These are phyloP conservation scores for Leptobrachium ailaonicum DNA, from an alignment of 2,113 vertebrate species.

Conservation along the genomic window DNA sequence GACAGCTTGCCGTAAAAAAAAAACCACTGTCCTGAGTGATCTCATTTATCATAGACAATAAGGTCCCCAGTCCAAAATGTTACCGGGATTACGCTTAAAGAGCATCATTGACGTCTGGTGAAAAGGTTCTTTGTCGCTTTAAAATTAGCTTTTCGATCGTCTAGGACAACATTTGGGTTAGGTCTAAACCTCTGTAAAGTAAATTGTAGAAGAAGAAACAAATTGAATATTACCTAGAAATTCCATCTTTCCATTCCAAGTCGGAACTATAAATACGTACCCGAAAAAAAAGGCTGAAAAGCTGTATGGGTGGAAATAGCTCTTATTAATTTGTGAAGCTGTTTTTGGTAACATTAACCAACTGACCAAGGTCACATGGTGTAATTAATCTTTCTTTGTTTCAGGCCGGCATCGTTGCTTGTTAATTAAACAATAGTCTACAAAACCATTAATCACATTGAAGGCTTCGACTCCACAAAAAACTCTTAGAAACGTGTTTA, in stretches of 20 bases:
- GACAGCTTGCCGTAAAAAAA: conserved; percentile 14
- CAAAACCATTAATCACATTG: conserved; percentile 35
- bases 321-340: conserved; percentile 24
- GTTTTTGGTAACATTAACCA: conserved; percentile 17
- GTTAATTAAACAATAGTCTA: conserved; percentile 40
- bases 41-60: conserved; percentile 46
- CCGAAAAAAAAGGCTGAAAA: too few species aligned
- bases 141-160: conserved; percentile 42
- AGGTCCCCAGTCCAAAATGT: conserved; percentile 39
- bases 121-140: conserved; percentile 41
- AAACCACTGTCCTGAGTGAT: conserved; percentile 24
- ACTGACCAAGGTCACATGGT: conserved; percentile 11
- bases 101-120: conserved; percentile 31
- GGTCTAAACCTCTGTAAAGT: conserved; percentile 20
- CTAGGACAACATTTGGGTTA: conserved; percentile 26
- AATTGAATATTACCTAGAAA: neutral
- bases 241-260: neutral
- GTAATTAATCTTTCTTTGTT: conserved; percentile 48
- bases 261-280: too few species aligned
- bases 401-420: conserved; percentile 18
- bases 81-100: conserved; percentile 36
- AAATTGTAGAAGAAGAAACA: neutral
- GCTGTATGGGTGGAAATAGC: neutral
- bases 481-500: neutral
- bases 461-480: conserved; percentile 5